Conservation (phyloP, 2,113 vertebrate genomes). For the Dicaeum eximium region DNA sequence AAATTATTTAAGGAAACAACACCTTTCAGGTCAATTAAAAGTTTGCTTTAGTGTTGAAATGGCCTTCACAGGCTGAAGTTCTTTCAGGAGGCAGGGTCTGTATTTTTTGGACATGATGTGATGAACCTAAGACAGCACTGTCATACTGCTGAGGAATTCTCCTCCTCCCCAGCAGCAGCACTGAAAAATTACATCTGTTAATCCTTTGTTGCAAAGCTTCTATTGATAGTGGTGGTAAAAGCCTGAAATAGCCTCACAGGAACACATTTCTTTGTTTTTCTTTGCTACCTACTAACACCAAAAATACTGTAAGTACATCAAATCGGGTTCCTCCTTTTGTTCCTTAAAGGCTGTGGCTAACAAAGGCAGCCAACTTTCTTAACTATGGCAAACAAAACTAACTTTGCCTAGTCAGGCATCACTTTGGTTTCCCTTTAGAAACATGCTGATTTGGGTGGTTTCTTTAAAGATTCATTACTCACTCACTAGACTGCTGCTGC, state of each 20-base stretch:
- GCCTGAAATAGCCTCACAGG: background rate
- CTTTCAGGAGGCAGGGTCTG: background rate
- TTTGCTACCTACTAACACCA: background rate
- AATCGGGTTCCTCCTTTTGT: background rate
- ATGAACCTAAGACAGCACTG: background rate
- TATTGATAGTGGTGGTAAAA: background rate
- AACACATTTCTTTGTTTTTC: background rate
- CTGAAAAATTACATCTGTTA: background rate
- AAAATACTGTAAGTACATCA: background rate
- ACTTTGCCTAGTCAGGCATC: background rate
- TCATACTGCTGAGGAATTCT: background rate
- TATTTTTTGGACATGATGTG: background rate
- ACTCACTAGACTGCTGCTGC: background rate
- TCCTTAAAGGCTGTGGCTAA: background rate
- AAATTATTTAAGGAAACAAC: background rate
- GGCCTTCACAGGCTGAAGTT: background rate
- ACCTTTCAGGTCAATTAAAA: background rate
- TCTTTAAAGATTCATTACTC: background rate
- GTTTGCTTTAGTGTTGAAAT: background rate
- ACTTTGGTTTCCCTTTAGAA: background rate
- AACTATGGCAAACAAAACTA: background rate
- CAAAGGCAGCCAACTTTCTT: background rate
- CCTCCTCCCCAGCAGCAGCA: background rate
- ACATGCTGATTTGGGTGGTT: background rate
- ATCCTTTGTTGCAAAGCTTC: background rate